phyloP scores from a whole-genome alignment of 2,797 vertebrate species.

The Danionella dracula region DNA sequence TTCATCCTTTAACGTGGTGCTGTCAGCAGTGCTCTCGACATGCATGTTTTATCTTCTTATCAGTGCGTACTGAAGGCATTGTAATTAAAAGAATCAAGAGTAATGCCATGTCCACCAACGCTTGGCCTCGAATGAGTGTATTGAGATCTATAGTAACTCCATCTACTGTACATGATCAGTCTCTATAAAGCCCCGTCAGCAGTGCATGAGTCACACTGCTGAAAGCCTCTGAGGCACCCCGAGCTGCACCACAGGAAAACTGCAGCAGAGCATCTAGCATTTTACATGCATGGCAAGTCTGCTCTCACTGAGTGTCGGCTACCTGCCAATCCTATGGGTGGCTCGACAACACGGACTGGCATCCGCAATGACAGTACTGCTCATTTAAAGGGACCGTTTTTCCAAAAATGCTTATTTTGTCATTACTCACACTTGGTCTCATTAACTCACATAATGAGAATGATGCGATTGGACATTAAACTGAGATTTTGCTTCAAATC shows the following conservation, averaged over 20 bases:
- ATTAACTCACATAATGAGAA: no score
- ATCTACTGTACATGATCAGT: not conserved
- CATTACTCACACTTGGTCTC: no score
- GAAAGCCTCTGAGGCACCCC: not conserved
- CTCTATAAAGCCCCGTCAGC: constrained; percentile 22
- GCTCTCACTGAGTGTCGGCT: not conserved
- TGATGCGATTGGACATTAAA: no score
- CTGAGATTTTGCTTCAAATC: no score
- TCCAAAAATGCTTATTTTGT: no score
- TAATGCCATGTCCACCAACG: not conserved
- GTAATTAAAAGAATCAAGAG: not conserved
- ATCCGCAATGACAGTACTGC: constrained; percentile 9
- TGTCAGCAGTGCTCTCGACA: constrained; percentile 6
- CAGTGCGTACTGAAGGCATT: not conserved
- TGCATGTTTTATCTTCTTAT: constrained; percentile 15
- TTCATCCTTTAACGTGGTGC: constrained; percentile 5
- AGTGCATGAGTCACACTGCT: constrained; percentile 21
- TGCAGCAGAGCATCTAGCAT: constrained; percentile 16
- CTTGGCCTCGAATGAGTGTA: not conserved
- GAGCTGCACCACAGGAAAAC: constrained; percentile 15
- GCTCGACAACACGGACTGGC: not conserved
- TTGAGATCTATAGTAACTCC: not conserved
- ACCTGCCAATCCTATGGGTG: not conserved
- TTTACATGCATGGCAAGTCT: constrained; percentile 4
- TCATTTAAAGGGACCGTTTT: not conserved